These are phyloP conservation scores for Dermochelys coriacea DNA, from an alignment of 2,797 vertebrate genomes.

Conservation along the genomic window DNA sequence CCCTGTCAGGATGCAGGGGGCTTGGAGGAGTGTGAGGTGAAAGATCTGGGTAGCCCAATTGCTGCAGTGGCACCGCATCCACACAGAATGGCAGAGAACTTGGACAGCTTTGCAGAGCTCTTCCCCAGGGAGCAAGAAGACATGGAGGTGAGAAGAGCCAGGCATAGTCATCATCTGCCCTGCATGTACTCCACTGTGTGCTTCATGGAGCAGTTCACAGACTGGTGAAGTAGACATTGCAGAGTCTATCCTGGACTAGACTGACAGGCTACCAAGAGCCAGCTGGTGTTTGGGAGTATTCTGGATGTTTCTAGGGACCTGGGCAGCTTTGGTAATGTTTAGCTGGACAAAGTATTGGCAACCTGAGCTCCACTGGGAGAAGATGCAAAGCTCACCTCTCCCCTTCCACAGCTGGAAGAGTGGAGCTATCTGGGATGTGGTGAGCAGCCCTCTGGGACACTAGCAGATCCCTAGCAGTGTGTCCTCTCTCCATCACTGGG, in stretches of 20 bases:
- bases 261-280: neutral
- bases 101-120: constrained; percentile 63
- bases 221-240: neutral
- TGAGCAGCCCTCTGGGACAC: neutral
- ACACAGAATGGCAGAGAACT: constrained; percentile 9
- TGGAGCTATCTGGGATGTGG: neutral
- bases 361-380: neutral
- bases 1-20: constrained; percentile 41
- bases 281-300: neutral
- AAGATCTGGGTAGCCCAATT: constrained; percentile 70
- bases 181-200: neutral
- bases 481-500: neutral
- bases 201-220: neutral
- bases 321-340: neutral
- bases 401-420: neutral
- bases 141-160: constrained; percentile 27
- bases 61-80: neutral
- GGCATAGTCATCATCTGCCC: no score
- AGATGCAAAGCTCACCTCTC: neutral
- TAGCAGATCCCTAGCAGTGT: no score
- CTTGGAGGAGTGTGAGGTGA: constrained; percentile 57
- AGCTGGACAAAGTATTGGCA: neutral
- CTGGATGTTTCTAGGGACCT: neutral
- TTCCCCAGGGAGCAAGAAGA: constrained; percentile 59
- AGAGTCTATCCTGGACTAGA: neutral